Percentiles rank a stretch among this genome's conserved stretches.
These are phyloP conservation scores for Anorthoa munda DNA, from an alignment of 2,888 invertebrate species.

Conservation along the genomic window DNA sequence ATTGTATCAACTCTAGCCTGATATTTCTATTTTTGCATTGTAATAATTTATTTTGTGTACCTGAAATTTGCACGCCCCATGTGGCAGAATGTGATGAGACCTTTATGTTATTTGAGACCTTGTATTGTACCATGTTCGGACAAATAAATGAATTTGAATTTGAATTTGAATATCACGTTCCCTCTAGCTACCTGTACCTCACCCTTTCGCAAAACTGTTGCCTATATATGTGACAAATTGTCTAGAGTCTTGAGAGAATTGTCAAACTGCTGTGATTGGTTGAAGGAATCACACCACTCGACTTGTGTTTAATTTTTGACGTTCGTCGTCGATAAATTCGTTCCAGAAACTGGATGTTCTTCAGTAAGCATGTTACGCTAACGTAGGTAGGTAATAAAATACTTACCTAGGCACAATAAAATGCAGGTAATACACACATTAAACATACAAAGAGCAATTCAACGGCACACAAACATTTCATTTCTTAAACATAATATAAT, in stretches of 20 bases:
- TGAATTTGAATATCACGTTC: too few species aligned
- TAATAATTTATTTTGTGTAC: too few species aligned
- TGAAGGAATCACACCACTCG: neutral
- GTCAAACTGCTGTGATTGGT: neutral
- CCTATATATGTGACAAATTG: neutral
- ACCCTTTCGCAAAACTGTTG: neutral
- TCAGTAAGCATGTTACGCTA: neutral
- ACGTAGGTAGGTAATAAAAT: neutral
- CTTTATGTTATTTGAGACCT: too few species aligned
- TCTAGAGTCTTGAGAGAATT: too few species aligned
- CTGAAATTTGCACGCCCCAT: too few species aligned
- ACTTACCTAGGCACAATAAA: neutral
- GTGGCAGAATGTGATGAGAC: too few species aligned
- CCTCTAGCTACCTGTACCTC: too few species aligned
- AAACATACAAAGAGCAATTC: slow-evolving; percentile 1
- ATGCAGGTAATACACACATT: neutral
- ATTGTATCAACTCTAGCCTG: too few species aligned
- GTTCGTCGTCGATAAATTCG: neutral
- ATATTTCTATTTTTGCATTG: too few species aligned
- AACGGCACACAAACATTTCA: neutral
- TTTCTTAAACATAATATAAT: slow-evolving; percentile 11
- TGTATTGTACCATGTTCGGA: too few species aligned
- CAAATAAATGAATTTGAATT: too few species aligned
- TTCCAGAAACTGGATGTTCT: neutral
- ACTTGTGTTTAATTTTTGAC: neutral